Evolutionary conservation across 1,140 invertebrate species (phyloP).

Genomic region (Pseudobourletiella spinata): DNA sequence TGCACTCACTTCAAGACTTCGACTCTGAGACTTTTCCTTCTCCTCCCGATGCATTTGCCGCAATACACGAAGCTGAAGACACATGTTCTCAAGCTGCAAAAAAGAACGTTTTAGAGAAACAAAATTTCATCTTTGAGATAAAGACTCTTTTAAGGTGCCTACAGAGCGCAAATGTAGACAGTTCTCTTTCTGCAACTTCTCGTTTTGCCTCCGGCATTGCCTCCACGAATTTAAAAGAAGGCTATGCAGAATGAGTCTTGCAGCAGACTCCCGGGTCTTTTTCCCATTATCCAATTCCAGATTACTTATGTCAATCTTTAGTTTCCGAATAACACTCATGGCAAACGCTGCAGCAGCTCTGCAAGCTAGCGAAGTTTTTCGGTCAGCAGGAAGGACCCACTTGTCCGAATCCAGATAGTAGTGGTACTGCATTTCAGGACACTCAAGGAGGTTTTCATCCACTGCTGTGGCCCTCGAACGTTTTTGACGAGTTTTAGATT

Average conservation of each 20-base stretch:
- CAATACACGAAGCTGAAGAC: constrained; percentile 1
- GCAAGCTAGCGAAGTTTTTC: neutral
- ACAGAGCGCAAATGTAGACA: neutral
- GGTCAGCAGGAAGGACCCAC: neutral
- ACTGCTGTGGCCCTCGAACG: neutral
- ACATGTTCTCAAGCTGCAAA: constrained; percentile 3
- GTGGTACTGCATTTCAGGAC: neutral
- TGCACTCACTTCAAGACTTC: neutral
- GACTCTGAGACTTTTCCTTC: neutral
- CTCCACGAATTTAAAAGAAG: constrained; percentile 3
- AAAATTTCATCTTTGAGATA: too few species aligned
- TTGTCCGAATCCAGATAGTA: neutral
- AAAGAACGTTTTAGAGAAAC: neutral
- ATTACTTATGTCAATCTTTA: neutral
- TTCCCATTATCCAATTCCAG: neutral
- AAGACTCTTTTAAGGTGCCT: too few species aligned
- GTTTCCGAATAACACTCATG: neutral
- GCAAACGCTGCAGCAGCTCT: neutral
- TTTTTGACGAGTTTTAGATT: neutral
- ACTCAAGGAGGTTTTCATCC: neutral
- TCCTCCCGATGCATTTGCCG: constrained; percentile 5
- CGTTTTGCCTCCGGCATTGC: neutral
- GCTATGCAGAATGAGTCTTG: neutral
- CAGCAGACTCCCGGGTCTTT: neutral
- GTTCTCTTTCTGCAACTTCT: constrained; percentile 1